Conservation (phyloP, 2,113 vertebrate genomes). For the Arizona elegans region DNA sequence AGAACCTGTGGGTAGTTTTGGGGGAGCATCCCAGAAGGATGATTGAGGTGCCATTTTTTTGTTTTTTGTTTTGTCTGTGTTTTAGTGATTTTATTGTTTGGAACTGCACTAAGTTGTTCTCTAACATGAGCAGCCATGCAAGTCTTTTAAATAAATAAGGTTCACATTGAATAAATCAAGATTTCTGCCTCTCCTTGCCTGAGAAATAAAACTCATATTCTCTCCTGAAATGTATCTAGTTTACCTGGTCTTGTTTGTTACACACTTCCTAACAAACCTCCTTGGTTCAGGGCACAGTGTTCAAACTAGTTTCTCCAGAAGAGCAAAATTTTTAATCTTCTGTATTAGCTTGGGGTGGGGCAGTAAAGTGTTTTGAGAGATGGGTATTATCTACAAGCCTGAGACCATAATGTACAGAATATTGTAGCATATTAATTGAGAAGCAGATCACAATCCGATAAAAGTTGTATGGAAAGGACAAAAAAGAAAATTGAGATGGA, state of each 20-base stretch:
- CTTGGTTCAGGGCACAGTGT: constrained; percentile 14
- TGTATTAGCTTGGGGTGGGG: neutral
- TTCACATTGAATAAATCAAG: constrained; percentile 32
- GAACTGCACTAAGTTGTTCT: neutral
- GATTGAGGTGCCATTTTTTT: neutral
- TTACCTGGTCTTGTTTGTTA: constrained; percentile 30
- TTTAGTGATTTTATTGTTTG: neutral
- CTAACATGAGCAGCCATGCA: neutral
- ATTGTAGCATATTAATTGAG: neutral
- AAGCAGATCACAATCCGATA: too few relatives aligned
- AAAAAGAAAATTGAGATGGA: too few relatives aligned
- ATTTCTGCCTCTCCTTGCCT: constrained; percentile 38
- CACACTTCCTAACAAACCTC: constrained; percentile 13
- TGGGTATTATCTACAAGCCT: neutral
- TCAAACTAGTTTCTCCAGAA: constrained; percentile 25
- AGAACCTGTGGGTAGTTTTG: neutral
- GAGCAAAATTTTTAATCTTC: constrained; percentile 14
- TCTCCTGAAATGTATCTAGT: constrained; percentile 31
- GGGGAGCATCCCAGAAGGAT: neutral
- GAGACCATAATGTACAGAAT: neutral
- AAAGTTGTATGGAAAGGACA: too few relatives aligned
- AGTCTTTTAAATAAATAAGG: constrained; percentile 11
- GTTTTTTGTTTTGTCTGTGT: neutral
- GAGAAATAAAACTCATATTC: constrained; percentile 23
- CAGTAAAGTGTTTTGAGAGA: neutral